phyloP scores from a whole-genome alignment of 2,797 vertebrate genomes.

The Dicrostonyx torquatus region DNA sequence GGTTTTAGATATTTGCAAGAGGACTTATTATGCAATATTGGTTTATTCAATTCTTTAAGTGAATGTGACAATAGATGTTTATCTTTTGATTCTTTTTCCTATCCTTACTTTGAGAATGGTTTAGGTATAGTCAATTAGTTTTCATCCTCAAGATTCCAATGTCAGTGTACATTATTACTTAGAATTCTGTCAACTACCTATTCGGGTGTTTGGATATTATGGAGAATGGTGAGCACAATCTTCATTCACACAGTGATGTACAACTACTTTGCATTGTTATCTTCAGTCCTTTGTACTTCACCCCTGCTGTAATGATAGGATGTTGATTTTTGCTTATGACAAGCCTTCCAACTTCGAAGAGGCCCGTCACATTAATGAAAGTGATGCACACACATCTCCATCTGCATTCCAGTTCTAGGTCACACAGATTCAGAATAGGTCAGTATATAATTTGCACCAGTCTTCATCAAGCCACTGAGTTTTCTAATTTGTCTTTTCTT shows the following conservation, averaged over 20 bases:
- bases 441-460: neutral
- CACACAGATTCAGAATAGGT: neutral
- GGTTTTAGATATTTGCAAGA: neutral
- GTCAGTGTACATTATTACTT: neutral
- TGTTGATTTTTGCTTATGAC: neutral
- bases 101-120: neutral
- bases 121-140: neutral
- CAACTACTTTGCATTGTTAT: no score
- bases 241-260: neutral
- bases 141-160: neutral
- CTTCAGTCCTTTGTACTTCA: neutral
- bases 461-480: neutral
- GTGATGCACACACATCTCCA: neutral
- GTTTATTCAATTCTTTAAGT: neutral
- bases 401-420: neutral
- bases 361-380: no score
- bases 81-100: neutral
- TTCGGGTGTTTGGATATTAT: neutral
- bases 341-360: neutral
- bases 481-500: neutral
- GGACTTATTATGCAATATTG: neutral
- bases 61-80: neutral
- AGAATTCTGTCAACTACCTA: no score
- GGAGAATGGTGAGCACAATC: neutral
- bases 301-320: neutral